phyloP scores from a whole-genome alignment of 2,797 vertebrate species.

The Lepidocolaptes lacrymiger region DNA sequence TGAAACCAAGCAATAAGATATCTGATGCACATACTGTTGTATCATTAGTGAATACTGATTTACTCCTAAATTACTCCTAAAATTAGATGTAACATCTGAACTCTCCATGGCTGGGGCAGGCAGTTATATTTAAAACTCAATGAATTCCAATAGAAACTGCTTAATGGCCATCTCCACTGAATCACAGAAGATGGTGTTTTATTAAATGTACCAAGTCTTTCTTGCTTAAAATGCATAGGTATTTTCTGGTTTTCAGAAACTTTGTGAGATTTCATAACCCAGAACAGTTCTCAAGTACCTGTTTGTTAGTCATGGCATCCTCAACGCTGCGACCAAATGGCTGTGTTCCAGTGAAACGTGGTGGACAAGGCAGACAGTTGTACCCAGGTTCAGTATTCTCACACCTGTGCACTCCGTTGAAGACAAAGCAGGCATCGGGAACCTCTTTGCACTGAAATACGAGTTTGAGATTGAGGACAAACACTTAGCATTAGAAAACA shows the following conservation, averaged over 20 bases:
- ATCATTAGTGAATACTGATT: background rate
- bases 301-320: conserved; percentile 90
- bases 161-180: background rate
- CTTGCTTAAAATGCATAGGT: background rate
- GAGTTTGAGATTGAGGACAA: background rate
- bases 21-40: background rate
- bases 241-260: background rate
- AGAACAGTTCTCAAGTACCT: conserved; percentile 79
- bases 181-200: background rate
- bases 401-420: conserved; percentile 91
- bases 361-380: conserved; percentile 93
- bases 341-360: conserved; percentile 90
- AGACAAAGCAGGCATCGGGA: conserved; percentile 90
- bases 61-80: background rate
- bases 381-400: conserved; percentile 95
- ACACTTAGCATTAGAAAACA: background rate
- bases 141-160: background rate
- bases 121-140: background rate
- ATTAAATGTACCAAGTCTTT: background rate
- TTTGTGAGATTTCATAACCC: background rate
- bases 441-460: conserved; percentile 87
- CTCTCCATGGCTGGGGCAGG: background rate
- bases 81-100: background rate
- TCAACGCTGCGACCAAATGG: conserved; percentile 90
- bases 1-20: background rate